Percentiles rank a stretch among this genome's conserved stretches.
Evolutionary conservation across 2,113 vertebrate genomes (phyloP).

Genomic region (Elachura formosa): DNA sequence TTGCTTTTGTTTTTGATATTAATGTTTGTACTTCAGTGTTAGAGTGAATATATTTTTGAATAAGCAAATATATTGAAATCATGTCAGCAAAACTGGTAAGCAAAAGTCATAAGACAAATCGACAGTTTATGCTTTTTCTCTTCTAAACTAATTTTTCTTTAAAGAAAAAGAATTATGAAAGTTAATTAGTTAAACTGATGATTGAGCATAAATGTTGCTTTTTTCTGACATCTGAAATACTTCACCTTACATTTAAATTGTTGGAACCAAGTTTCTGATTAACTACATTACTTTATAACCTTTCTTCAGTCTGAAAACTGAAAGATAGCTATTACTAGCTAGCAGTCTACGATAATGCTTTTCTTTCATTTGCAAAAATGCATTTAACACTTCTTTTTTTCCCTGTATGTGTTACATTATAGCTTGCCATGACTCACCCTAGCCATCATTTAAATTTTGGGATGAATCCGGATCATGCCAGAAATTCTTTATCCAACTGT

Average conservation of each 20-base stretch:
- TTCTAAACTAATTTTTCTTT: slow-evolving; percentile 10
- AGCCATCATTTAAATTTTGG: slow-evolving; percentile 99
- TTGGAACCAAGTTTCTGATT: slow-evolving; percentile 28
- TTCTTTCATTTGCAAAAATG: background rate
- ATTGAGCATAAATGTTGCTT: background rate
- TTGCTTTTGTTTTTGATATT: background rate
- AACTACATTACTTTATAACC: background rate
- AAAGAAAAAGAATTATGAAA: background rate
- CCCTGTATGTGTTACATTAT: background rate
- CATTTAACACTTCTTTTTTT: background rate
- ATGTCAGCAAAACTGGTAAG: slow-evolving; percentile 14
- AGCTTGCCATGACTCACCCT: slow-evolving; percentile 98
- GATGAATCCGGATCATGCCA: slow-evolving; percentile 98
- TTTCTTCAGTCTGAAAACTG: background rate
- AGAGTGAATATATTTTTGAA: background rate
- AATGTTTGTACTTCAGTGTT: background rate
- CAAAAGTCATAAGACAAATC: background rate
- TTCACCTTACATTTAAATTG: background rate
- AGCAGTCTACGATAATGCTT: background rate
- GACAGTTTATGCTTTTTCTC: background rate
- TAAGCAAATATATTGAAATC: background rate
- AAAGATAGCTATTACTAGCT: background rate
- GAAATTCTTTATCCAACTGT: slow-evolving; percentile 97
- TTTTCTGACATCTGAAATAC: background rate
- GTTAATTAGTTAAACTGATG: slow-evolving; percentile 35